A percentile compares a stretch with the other conserved stretches of the same genome.
Conservation (phyloP, 2,113 vertebrate species). For the Zingel zingel region DNA sequence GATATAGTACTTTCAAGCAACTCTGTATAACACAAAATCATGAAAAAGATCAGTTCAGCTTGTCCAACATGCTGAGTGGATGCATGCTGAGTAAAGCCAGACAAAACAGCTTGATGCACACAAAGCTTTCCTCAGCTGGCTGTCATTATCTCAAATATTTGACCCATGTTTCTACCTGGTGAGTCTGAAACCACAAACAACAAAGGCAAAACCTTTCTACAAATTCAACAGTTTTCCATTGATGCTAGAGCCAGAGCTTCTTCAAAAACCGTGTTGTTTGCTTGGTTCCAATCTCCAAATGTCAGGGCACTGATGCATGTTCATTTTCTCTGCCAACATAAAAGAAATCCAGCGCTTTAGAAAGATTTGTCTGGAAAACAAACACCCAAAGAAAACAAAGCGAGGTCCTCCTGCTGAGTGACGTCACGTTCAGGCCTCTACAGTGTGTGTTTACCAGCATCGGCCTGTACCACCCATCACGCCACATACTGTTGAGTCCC, state of each 20-base stretch:
- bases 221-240: slow-evolving; percentile 38
- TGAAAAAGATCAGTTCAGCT: slow-evolving; percentile 8
- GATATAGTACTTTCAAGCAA: not conserved
- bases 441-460: slow-evolving; percentile 26
- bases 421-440: slow-evolving; percentile 25
- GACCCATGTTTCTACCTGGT: slow-evolving; percentile 61
- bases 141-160: slow-evolving; percentile 66
- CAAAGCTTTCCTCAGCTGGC: slow-evolving; percentile 66
- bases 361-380: slow-evolving; percentile 1
- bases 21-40: not conserved
- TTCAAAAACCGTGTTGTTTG: not conserved
- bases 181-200: slow-evolving; percentile 57
- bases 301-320: not conserved
- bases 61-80: not conserved
- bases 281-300: not conserved
- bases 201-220: slow-evolving; percentile 41
- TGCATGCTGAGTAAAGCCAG: slow-evolving; percentile 22
- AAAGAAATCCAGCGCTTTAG: not conserved
- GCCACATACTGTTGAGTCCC: slow-evolving; percentile 57
- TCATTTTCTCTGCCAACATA: not conserved
- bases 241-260: slow-evolving; percentile 6
- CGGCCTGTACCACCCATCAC: slow-evolving; percentile 55
- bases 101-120: slow-evolving; percentile 7
- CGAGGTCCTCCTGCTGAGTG: slow-evolving; percentile 29
- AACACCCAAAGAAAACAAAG: slow-evolving; percentile 5